A percentile compares a stretch with the other conserved stretches of the same genome.
Evolutionary conservation across 2,113 vertebrate genomes (phyloP).

Genomic region (Thymallus thymallus): DNA sequence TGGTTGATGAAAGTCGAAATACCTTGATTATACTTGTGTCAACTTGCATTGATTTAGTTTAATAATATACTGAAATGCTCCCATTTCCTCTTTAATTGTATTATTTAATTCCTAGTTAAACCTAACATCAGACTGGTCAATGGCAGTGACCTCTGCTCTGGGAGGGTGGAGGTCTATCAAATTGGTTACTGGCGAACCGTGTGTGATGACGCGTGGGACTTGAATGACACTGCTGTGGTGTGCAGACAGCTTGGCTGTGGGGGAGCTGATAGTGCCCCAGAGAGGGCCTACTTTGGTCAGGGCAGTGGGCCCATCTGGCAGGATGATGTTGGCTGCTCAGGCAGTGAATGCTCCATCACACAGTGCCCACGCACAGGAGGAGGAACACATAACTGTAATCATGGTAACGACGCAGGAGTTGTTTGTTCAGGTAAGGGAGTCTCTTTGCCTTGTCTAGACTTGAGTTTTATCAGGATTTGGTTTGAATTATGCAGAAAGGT

Average conservation of each 20-base stretch:
- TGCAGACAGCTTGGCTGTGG: slow-evolving; percentile 66
- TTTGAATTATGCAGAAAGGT: not conserved
- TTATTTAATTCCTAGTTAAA: slow-evolving; percentile 8
- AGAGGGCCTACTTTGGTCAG: not conserved
- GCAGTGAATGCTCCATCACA: too few species aligned
- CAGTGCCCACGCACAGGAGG: too few species aligned
- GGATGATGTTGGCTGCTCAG: not conserved
- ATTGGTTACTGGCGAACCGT: slow-evolving; percentile 61
- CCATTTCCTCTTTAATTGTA: not conserved
- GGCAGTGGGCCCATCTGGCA: not conserved
- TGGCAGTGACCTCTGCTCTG: slow-evolving; percentile 52
- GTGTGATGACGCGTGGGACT: slow-evolving; percentile 64
- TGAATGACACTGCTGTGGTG: slow-evolving; percentile 59
- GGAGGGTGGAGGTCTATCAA: slow-evolving; percentile 61
- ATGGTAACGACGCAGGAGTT: too few species aligned
- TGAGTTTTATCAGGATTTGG: too few species aligned
- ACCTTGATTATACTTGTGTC: too few species aligned
- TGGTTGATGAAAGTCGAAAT: too few species aligned
- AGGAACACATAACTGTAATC: too few species aligned
- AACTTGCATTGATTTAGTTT: too few species aligned
- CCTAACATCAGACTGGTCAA: slow-evolving; percentile 44
- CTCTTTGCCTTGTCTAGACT: too few species aligned
- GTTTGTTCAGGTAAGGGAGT: too few species aligned
- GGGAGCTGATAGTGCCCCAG: slow-evolving; percentile 21
- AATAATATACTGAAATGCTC: too few species aligned